These are phyloP conservation scores for Acropora tenuis DNA, from an alignment of 64 coral and sea anemone species.

Conservation along the genomic window DNA sequence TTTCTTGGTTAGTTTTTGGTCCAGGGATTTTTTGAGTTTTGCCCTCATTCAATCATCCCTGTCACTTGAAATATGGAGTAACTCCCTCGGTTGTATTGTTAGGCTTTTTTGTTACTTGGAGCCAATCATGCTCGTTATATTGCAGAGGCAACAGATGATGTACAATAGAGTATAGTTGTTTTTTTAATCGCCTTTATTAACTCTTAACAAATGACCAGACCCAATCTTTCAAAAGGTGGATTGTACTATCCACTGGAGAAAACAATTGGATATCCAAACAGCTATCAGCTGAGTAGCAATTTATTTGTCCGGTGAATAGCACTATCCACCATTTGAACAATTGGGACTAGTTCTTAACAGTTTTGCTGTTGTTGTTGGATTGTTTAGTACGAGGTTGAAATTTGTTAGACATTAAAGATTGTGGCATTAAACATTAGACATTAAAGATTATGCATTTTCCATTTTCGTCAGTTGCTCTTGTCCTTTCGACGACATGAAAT, in stretches of 20 bases:
- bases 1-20: background rate
- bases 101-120: too few species aligned
- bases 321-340: too few species aligned
- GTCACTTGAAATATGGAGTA: background rate
- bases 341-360: background rate
- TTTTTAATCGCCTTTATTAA: too few species aligned
- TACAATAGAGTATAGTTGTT: too few species aligned
- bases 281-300: background rate
- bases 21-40: background rate
- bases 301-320: background rate
- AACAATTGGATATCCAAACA: background rate
- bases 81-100: background rate
- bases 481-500: too few species aligned
- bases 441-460: background rate
- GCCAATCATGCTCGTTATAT: too few species aligned
- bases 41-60: background rate
- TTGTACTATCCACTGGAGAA: background rate
- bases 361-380: background rate
- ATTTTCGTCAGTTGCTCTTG: too few species aligned
- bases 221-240: too few species aligned
- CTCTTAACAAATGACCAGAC: too few species aligned
- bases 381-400: background rate
- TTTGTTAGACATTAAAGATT: background rate
- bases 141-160: too few species aligned
- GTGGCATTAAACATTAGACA: too few species aligned